Conservation (phyloP, 2,888 invertebrate genomes). For the Theristus sp. region DNA sequence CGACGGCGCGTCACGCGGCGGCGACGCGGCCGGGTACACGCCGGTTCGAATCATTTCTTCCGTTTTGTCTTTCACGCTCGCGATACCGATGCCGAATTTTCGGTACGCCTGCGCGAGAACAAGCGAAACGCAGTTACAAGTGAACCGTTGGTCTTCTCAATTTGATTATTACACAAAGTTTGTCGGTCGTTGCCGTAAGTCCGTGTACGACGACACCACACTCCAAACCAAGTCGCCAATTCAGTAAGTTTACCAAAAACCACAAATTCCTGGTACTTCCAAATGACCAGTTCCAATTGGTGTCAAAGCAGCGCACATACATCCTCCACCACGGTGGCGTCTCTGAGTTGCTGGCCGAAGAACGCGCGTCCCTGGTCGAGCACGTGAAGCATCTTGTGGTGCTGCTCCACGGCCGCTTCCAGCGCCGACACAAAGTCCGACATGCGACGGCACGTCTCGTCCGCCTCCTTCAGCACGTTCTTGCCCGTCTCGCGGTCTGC, state of each 20-base stretch:
- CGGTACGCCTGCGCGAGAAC: not conserved
- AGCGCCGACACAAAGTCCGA: slow-evolving; percentile 6
- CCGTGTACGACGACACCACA: no score
- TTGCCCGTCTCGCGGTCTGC: slow-evolving; percentile 6
- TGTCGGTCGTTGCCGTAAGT: no score
- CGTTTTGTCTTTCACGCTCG: slow-evolving; percentile 6
- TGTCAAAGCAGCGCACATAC: no score
- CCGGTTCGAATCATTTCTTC: slow-evolving; percentile 16
- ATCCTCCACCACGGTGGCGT: slow-evolving; percentile 84
- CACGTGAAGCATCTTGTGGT: slow-evolving; percentile 44
- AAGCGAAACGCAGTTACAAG: no score
- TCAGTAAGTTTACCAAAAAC: no score
- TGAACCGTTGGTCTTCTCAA: no score
- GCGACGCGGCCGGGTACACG: slow-evolving; percentile 15
- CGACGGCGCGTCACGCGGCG: slow-evolving; percentile 17
- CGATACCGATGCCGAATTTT: not conserved
- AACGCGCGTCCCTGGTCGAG: slow-evolving; percentile 63
- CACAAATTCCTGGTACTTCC: no score
- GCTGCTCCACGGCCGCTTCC: slow-evolving; percentile 3
- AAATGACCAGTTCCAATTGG: no score
- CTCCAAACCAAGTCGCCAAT: no score
- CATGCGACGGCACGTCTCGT: slow-evolving; percentile 3
- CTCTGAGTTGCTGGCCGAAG: slow-evolving; percentile 70
- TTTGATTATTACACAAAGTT: no score
- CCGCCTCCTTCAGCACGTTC: slow-evolving; percentile 4